These are phyloP conservation scores for Miltochrista miniata DNA, from an alignment of 2,888 invertebrate genomes.

Conservation along the genomic window DNA sequence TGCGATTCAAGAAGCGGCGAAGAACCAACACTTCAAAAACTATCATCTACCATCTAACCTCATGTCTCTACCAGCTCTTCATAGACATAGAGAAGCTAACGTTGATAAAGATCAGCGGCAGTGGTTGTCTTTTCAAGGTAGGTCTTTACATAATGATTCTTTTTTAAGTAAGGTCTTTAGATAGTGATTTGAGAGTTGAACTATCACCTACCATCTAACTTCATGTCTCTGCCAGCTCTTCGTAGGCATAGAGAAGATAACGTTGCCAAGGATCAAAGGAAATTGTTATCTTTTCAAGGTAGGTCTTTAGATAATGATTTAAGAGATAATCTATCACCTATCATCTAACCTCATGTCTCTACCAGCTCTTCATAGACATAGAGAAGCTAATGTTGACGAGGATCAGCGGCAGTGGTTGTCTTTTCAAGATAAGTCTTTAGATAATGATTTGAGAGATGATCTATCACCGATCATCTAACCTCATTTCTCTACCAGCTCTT, in stretches of 20 bases:
- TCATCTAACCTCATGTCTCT: conserved; percentile 66
- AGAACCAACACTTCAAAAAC: conserved; percentile 57
- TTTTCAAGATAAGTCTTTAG: conserved; percentile 74
- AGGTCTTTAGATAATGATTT: too few species aligned
- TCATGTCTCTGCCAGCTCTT: conserved; percentile 63
- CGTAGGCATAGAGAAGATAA: conserved; percentile 76
- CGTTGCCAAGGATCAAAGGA: conserved; percentile 74
- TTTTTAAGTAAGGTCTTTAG: conserved; percentile 80
- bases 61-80: conserved; percentile 62
- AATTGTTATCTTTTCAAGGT: conserved; percentile 81
- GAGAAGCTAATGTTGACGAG: conserved; percentile 75
- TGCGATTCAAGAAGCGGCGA: conserved; percentile 66
- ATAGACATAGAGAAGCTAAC: conserved; percentile 75
- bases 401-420: conserved; percentile 79
- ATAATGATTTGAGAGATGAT: too few species aligned
- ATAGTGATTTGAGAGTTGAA: too few species aligned
- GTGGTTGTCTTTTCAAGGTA: conserved; percentile 80
- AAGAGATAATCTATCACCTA: conserved; percentile 58
- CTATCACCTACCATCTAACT: conserved; percentile 62
- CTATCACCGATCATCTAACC: conserved; percentile 62
- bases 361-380: conserved; percentile 67
- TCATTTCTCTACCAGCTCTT: conserved; percentile 63
- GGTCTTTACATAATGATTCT: too few species aligned
- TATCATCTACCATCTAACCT: conserved; percentile 66
- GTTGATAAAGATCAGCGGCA: conserved; percentile 75